Evolutionary conservation across 2,797 vertebrate genomes (phyloP).

Genomic region (Sarcophilus harrisii): DNA sequence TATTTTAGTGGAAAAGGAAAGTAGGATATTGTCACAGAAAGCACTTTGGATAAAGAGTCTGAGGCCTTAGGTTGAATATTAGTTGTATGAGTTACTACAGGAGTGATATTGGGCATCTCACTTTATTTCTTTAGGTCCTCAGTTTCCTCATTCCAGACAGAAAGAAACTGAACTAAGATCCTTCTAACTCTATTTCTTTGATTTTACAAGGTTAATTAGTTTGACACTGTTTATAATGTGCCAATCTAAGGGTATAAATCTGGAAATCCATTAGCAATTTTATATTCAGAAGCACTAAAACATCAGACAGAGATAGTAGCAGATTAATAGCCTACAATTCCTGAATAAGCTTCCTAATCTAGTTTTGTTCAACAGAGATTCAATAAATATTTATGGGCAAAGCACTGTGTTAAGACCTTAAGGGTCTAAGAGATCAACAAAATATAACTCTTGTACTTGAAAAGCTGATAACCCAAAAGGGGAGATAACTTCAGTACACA

Average conservation of each 20-base stretch:
- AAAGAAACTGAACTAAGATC: neutral
- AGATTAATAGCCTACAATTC: neutral
- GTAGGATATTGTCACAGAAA: neutral
- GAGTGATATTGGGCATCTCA: neutral
- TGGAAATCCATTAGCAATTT: neutral
- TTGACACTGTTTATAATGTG: neutral
- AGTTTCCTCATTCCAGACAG: neutral
- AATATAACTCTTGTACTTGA: neutral
- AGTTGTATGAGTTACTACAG: neutral
- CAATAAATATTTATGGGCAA: neutral
- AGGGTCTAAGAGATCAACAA: neutral
- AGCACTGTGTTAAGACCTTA: neutral
- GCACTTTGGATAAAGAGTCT: neutral
- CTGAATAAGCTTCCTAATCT: neutral
- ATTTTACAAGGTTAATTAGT: neutral
- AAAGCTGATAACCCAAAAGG: neutral
- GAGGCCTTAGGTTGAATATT: neutral
- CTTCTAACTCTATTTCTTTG: neutral
- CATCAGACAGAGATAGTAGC: neutral
- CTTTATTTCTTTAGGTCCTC: neutral
- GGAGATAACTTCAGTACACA: neutral
- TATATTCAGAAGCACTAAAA: neutral
- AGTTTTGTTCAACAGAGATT: neutral
- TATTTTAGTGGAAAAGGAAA: constrained; percentile 14
- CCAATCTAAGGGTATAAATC: neutral